Evolutionary conservation across 2,888 invertebrate species (phyloP), one percentile per base, ranked within the genome.

Genomic region (Hirtodrosophila confusa): DNA sequence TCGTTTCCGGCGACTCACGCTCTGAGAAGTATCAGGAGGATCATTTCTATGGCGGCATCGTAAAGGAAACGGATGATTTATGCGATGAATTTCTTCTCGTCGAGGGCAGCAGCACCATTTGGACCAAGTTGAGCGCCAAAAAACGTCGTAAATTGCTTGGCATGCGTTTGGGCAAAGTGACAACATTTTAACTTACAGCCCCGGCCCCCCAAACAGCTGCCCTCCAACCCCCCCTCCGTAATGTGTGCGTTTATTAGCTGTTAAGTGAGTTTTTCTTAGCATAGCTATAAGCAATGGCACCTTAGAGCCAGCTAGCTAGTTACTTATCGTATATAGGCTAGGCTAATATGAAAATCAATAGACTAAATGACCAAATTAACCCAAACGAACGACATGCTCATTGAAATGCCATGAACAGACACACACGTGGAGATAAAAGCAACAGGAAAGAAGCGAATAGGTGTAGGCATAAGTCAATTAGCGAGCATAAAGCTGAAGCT

Each of bases 141-240:
- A 95, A 95, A 90, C 94, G 94, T 89, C 92, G 94, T 76, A 94
- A 95, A 88, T 91, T 95, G 66, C 91, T 95, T 40, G 94, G 94
- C 29, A 91, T 95, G 89, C 94, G 94, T 74, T 93, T 95, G 83
- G 94, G 94, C 61, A 94, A 95, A 92, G 94, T 95, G 86, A 95
- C 95, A 89, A 94, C 95, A 47, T 93, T 95, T 92, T 93, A 92
- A 17, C 17, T 17, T 17, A 17, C 17, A 17, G 17, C 17, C 17
- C 17, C 17, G 17, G 2, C 17, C 17, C 17, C 17, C 17, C 17
- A 36, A 11, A 29, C 8, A 33, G 35, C 4, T 33, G 7, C 33
- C 12, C 40, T 17, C 44, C 33, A 23, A 0, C 10, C 11, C n/a
- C 40, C 47, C 45, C 49, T 31, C 53, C 64, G 74, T 82, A 73